These are phyloP conservation scores for Agrotis ipsilon DNA, from an alignment of 2,888 invertebrate species.

Conservation along the genomic window DNA sequence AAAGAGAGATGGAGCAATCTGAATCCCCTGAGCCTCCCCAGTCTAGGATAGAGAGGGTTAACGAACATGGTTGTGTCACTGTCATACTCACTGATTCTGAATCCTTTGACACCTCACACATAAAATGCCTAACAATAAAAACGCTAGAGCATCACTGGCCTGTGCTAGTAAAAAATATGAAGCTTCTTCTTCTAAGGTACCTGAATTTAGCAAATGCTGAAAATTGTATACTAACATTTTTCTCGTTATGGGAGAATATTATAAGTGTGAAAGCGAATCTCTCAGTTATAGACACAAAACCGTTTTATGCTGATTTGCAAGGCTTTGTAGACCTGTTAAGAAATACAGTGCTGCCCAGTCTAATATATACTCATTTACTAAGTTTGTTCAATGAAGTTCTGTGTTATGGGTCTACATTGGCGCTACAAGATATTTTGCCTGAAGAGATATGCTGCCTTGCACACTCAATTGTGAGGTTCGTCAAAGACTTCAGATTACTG, in stretches of 20 bases:
- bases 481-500: slow-evolving; percentile 95
- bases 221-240: slow-evolving; percentile 95
- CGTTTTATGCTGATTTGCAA: slow-evolving; percentile 96
- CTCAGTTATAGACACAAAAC: slow-evolving; percentile 96
- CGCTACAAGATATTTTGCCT: slow-evolving; percentile 96
- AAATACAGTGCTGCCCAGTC: slow-evolving; percentile 94
- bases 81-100: slow-evolving; percentile 94
- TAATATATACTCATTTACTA: slow-evolving; percentile 96
- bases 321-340: slow-evolving; percentile 94
- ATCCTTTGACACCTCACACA: slow-evolving; percentile 96
- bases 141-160: slow-evolving; percentile 97
- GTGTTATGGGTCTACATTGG: slow-evolving; percentile 97
- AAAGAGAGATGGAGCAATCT: slow-evolving; percentile 75
- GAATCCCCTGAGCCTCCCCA: slow-evolving; percentile 80
- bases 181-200: slow-evolving; percentile 90
- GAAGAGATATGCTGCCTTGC: slow-evolving; percentile 97
- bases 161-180: slow-evolving; percentile 94
- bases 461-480: slow-evolving; percentile 96
- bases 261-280: slow-evolving; percentile 97
- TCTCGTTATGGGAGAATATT: slow-evolving; percentile 97
- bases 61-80: slow-evolving; percentile 91
- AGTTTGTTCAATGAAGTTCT: slow-evolving; percentile 97
- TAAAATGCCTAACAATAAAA: slow-evolving; percentile 96
- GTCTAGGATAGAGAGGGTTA: slow-evolving; percentile 84
- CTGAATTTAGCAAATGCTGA: slow-evolving; percentile 92